A percentile compares a stretch with the other conserved stretches of the same genome.
phyloP scores from a whole-genome alignment of 2,797 vertebrate genomes.

The Chrysocyon brachyurus region DNA sequence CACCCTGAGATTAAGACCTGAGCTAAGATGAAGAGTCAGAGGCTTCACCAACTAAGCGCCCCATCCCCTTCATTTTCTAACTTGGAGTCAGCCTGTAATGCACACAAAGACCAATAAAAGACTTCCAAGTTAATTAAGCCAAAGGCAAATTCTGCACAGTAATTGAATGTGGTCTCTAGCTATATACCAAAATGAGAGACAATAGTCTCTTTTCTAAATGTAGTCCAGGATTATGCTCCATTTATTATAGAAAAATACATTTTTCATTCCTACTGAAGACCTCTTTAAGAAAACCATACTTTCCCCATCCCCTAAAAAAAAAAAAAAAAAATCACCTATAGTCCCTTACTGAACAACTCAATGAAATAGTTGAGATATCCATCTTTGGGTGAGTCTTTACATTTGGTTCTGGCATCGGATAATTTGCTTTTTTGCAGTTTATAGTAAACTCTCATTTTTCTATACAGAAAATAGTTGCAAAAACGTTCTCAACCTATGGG shows the following conservation, averaged over 20 bases:
- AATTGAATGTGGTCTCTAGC: not conserved
- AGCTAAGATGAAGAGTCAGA: not conserved
- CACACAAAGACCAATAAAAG: not conserved
- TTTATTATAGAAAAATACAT: conserved; percentile 27
- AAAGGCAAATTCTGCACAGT: not conserved
- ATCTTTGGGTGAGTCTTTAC: not conserved
- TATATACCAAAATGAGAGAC: not conserved
- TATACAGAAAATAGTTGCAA: not conserved
- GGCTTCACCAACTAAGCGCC: not conserved
- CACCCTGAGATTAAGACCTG: not conserved
- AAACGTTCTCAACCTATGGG: not conserved
- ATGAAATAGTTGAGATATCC: not conserved
- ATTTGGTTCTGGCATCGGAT: conserved; percentile 25
- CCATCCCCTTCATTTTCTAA: not conserved
- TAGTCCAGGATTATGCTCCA: not conserved
- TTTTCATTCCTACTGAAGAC: not conserved
- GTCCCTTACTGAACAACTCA: not conserved
- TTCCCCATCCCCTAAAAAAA: not conserved
- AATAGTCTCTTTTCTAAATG: conserved; percentile 23
- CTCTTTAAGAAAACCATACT: not conserved
- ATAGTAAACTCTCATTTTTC: conserved; percentile 15
- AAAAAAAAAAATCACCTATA: not conserved
- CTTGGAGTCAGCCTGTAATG: not conserved
- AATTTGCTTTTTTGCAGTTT: conserved; percentile 42
- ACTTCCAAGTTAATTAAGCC: not conserved